Evolutionary conservation across 2,888 invertebrate species (phyloP).

Genomic region (Zele albiditarsus): DNA sequence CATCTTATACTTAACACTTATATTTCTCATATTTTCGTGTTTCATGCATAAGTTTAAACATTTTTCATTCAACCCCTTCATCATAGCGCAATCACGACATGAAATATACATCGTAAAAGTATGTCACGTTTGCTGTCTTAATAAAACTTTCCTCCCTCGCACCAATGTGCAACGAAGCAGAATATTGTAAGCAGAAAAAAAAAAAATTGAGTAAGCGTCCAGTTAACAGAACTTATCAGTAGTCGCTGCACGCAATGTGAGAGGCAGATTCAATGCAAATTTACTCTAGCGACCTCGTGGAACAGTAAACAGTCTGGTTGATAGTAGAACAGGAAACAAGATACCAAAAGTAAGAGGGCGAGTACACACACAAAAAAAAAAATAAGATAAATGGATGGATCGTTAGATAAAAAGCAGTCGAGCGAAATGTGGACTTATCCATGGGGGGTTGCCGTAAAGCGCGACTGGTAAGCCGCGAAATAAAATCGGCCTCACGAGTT

Average conservation of each 20-base stretch:
- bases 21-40: background rate
- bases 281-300: conserved; percentile 44
- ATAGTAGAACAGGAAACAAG: background rate
- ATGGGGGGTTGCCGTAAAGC: conserved; percentile 31
- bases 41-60: background rate
- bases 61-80: background rate
- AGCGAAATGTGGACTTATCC: conserved; percentile 51
- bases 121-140: conserved; percentile 17
- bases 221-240: conserved; percentile 58
- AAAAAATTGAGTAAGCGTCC: conserved; percentile 51
- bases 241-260: conserved; percentile 60
- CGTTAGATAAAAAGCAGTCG: conserved; percentile 49
- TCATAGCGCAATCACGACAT: background rate
- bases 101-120: conserved; percentile 3
- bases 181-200: conserved; percentile 11
- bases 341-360: conserved; percentile 35
- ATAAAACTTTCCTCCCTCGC: background rate
- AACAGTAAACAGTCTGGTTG: conserved; percentile 26
- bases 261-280: conserved; percentile 58
- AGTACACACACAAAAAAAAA: conserved; percentile 31
- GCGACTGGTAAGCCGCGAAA: conserved; percentile 57
- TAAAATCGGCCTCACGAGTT: conserved; percentile 54
- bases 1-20: background rate
- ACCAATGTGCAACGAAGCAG: background rate
- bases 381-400: conserved; percentile 45